Evolutionary conservation across 92 coral and sea anemone species (phyloP).

Genomic region (Actinernus sp.): DNA sequence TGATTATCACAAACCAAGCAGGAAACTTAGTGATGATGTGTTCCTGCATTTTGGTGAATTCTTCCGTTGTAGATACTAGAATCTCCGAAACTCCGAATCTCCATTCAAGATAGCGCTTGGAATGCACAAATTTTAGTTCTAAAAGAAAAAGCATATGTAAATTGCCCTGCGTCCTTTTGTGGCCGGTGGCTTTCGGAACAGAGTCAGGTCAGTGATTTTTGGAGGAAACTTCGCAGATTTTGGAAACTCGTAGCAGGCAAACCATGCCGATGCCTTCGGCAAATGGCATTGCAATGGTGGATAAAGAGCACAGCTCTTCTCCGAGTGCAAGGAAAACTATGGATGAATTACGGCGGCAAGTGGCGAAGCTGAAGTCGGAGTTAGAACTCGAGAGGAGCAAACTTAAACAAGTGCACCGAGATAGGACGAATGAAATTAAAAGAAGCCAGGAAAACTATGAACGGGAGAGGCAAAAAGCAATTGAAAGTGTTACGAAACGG

Average conservation of each 20-base stretch:
- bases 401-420: slow-evolving; percentile 93
- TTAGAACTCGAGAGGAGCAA: slow-evolving; percentile 86
- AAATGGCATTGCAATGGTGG: slow-evolving; percentile 77
- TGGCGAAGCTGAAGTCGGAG: slow-evolving; percentile 84
- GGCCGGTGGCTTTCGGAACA: not conserved
- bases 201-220: not conserved
- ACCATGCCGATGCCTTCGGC: slow-evolving; percentile 83
- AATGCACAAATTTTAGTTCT: slow-evolving; percentile 2
- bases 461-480: slow-evolving; percentile 87
- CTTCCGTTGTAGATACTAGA: too few relatives aligned
- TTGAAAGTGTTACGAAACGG: slow-evolving; percentile 83
- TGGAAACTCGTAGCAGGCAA: not conserved
- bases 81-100: too few relatives aligned
- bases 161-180: not conserved
- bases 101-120: not conserved
- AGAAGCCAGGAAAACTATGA: slow-evolving; percentile 90
- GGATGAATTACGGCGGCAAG: slow-evolving; percentile 89
- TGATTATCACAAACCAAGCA: too few relatives aligned
- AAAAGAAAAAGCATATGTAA: not conserved
- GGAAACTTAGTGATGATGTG: too few relatives aligned
- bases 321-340: slow-evolving; percentile 77
- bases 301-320: slow-evolving; percentile 71
- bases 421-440: slow-evolving; percentile 85
- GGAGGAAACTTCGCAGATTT: not conserved
- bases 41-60: too few relatives aligned